Conservation (phyloP, 2,113 vertebrate genomes). For the Ptilorrhoa leucosticta region DNA sequence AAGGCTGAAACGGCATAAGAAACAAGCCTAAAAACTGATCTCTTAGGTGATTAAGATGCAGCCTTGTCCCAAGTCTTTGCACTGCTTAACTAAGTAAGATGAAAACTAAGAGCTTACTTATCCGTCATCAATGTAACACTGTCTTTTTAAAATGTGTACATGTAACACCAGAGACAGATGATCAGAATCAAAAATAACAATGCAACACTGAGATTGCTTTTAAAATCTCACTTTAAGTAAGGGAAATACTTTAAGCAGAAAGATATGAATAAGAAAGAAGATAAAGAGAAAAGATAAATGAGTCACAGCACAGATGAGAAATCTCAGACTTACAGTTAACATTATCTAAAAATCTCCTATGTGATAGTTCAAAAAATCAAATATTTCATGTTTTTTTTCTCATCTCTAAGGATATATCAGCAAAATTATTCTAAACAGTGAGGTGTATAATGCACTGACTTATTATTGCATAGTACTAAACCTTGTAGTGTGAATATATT, state of each 20-base stretch:
- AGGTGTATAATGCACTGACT: not conserved
- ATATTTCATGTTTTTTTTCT: not conserved
- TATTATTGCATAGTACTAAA: not conserved
- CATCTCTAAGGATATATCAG: not conserved
- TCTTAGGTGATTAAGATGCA: not conserved
- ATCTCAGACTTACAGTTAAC: not conserved
- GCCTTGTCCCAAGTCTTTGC: not conserved
- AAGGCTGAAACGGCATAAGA: not conserved
- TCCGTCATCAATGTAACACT: not conserved
- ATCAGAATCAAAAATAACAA: not conserved
- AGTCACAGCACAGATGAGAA: not conserved
- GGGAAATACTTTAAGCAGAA: not conserved
- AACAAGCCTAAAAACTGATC: not conserved
- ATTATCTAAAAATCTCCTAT: accelerated
- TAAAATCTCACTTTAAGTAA: not conserved
- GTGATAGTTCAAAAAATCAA: not conserved
- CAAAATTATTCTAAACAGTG: not conserved
- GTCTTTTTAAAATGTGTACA: not conserved
- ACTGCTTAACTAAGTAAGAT: not conserved
- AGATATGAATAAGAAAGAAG: not conserved
- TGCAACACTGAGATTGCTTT: not conserved
- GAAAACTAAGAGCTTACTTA: not conserved
- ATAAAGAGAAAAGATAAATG: not conserved
- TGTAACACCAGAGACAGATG: not conserved
- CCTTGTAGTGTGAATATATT: not conserved